These are phyloP conservation scores for Cyphomyrus plagiostoma DNA, from an alignment of 2,113 vertebrate species.

Conservation along the genomic window DNA sequence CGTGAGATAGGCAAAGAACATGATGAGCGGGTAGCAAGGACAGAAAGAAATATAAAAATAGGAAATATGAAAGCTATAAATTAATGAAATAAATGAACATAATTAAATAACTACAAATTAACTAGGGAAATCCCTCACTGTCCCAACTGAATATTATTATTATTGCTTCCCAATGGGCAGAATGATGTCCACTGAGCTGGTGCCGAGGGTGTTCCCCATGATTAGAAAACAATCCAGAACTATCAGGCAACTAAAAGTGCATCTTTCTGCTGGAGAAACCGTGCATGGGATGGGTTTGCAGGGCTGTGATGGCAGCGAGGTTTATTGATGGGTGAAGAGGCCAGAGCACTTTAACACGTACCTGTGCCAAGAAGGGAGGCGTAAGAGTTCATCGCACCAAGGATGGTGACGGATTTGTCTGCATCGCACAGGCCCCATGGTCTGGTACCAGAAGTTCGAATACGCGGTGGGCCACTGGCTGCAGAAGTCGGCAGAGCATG, in stretches of 20 bases:
- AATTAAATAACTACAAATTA: too few relatives aligned
- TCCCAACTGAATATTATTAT: neutral
- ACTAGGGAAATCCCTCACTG: too few relatives aligned
- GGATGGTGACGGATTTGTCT: neutral
- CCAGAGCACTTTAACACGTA: neutral
- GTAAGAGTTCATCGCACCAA: neutral
- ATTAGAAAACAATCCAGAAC: neutral
- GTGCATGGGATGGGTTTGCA: neutral
- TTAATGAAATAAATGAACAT: too few relatives aligned
- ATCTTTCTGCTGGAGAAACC: neutral
- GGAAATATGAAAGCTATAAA: too few relatives aligned
- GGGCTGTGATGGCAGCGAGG: neutral
- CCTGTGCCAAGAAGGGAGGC: neutral
- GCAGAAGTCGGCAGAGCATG: slow-evolving; percentile 71
- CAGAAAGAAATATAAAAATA: too few relatives aligned
- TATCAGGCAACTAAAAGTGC: neutral
- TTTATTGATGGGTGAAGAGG: neutral
- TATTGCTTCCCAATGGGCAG: neutral
- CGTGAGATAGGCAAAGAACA: too few relatives aligned
- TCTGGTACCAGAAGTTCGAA: slow-evolving; percentile 78
- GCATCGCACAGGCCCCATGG: slow-evolving; percentile 63
- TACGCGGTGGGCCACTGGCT: slow-evolving; percentile 76
- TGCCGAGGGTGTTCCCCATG: neutral
- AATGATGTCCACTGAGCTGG: neutral
- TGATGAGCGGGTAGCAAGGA: too few relatives aligned